These are phyloP conservation scores for Drosophila albomicans DNA, from an alignment of 1,140 invertebrate species.

Conservation along the genomic window DNA sequence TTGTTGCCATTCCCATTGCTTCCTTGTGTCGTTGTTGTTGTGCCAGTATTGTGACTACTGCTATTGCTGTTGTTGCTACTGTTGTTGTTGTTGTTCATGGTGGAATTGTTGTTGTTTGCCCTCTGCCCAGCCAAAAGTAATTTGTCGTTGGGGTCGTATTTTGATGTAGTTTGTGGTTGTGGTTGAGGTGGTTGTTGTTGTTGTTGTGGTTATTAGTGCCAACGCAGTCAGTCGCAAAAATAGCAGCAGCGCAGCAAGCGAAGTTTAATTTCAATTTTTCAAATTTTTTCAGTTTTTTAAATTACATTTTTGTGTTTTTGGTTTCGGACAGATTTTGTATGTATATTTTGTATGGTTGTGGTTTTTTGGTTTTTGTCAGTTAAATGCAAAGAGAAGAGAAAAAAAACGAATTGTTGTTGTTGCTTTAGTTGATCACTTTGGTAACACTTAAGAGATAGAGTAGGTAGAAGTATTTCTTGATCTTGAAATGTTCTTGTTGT, in stretches of 20 bases:
- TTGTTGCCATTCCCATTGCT: slow-evolving; percentile 28
- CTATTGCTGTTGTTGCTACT: slow-evolving; percentile 15
- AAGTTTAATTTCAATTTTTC: slow-evolving; percentile 25
- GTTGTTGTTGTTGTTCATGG: slow-evolving; percentile 37
- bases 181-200: slow-evolving; percentile 19
- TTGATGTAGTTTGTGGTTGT: slow-evolving; percentile 6
- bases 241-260: slow-evolving; percentile 48
- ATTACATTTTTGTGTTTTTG: slow-evolving; percentile 1
- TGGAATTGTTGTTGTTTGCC: slow-evolving; percentile 51
- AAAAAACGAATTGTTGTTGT: slow-evolving; percentile 69
- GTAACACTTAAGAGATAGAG: slow-evolving; percentile 64
- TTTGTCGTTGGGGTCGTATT: slow-evolving; percentile 20
- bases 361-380: slow-evolving; percentile 59
- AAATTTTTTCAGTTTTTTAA: slow-evolving; percentile 14
- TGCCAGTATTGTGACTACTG: slow-evolving; percentile 15
- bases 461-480: slow-evolving; percentile 44
- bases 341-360: slow-evolving; percentile 30
- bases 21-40: slow-evolving; percentile 13
- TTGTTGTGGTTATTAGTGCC: slow-evolving; percentile 16
- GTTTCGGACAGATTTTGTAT: slow-evolving; percentile 46
- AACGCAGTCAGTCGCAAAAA: slow-evolving; percentile 51
- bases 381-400: slow-evolving; percentile 82
- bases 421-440: slow-evolving; percentile 75
- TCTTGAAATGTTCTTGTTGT: slow-evolving; percentile 20
- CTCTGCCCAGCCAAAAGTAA: slow-evolving; percentile 46